Base-by-base conservation (phyloP, 2,797 vertebrate genomes). In the Pterois miles region DNA sequence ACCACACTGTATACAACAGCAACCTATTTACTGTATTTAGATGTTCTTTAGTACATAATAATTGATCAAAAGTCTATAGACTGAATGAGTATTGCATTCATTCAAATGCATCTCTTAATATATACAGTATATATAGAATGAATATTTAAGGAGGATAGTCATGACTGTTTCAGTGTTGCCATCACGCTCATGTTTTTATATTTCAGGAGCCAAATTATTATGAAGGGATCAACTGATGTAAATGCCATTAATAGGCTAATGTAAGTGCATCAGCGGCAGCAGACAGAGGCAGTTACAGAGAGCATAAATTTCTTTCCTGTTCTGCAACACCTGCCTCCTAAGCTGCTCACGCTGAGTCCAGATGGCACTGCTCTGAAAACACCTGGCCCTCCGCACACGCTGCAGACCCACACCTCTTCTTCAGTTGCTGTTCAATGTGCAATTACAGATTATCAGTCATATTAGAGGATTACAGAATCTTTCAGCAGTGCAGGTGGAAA, bases 321-420 rank as follows among this genome's bases (percentile, higher is more conserved):
- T 85, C 81, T 73, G 76, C 60, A 90, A 88, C 94, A 94, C 93
- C 93, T 95, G 94, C 88, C 84, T 89, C 82, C 66, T 91, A 88
- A 92, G 84, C 88, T 84, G 92, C 86, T 82, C 85, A 84, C 78
- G 62, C 89, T 77, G 81, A 54, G 78, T 84, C 92, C 94, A 94
- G 93, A 94, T 94, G 94, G 94, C 87, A 78, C 66, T 14, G 33
- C 86, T 94, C 91, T 83, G 83, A 73, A 84, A 93, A 94, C 93
- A 95, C 92, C 94, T 93, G 92, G 87, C 87, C 81, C 77, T 86
- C 82, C 85, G 65, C 89, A 59, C 83, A 77, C 74, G 75, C 80
- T 77, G 75, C 67, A 72, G 63, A 53, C 77, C 80, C 76, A 70
- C 10, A 58, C 52, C 58, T 80, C 74, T 68, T 78, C 81, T 74